Percentiles rank a stretch among this genome's conserved stretches.
These are phyloP conservation scores for Melanotaenia boesemani DNA, from an alignment of 2,797 vertebrate species.

Conservation along the genomic window DNA sequence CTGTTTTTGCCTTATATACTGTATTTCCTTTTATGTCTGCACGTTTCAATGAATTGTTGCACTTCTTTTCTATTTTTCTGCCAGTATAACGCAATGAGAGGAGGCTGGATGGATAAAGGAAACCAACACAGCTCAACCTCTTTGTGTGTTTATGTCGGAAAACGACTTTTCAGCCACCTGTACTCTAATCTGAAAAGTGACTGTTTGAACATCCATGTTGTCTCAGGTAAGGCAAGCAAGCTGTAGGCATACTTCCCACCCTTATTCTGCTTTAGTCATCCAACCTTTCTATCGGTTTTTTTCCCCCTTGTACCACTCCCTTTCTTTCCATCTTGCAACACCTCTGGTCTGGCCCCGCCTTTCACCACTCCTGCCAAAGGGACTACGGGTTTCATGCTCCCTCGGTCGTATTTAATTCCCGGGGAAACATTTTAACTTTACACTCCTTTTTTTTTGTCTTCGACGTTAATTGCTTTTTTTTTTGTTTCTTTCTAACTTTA, in stretches of 20 bases:
- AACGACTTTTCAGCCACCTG: background rate
- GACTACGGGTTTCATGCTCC: constrained; percentile 39
- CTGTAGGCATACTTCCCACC: constrained; percentile 5
- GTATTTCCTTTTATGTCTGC: too few relatives aligned
- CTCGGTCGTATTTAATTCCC: constrained; percentile 35
- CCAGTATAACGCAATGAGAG: too few relatives aligned
- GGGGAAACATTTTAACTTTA: constrained; percentile 48
- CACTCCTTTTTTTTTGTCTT: constrained; percentile 23
- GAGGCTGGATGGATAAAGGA: background rate
- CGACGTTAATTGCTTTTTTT: background rate
- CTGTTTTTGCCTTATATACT: background rate
- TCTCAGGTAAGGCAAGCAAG: background rate
- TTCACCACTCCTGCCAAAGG: constrained; percentile 21
- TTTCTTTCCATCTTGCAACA: constrained; percentile 20
- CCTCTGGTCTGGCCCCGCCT: constrained; percentile 57
- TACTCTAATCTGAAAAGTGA: background rate
- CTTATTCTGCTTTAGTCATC: background rate
- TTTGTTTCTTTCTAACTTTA: background rate
- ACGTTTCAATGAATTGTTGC: too few relatives aligned
- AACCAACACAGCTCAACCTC: background rate
- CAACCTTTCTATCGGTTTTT: background rate
- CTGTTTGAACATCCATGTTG: constrained; percentile 25
- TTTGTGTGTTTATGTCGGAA: background rate
- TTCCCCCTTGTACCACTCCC: constrained; percentile 40
- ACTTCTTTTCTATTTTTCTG: too few relatives aligned